Evolutionary conservation across 1,140 invertebrate species (phyloP).

Genomic region (Notospermus geniculatus): DNA sequence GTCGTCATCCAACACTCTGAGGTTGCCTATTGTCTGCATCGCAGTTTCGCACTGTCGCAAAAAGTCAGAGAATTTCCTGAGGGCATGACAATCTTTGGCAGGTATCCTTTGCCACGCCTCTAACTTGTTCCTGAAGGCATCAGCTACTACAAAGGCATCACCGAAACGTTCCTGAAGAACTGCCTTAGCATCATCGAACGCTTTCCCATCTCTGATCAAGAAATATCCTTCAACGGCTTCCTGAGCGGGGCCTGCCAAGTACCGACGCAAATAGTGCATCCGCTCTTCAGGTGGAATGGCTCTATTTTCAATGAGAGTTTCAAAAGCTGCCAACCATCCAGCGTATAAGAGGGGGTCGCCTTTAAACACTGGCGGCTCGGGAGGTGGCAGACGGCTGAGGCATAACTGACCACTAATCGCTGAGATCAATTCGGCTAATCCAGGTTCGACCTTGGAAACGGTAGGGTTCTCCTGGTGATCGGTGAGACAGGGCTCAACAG

Average conservation of each 20-base stretch:
- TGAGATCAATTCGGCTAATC: too few relatives aligned
- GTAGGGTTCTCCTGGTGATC: too few relatives aligned
- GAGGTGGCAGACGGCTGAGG: slow-evolving; percentile 18
- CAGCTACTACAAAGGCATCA: slow-evolving; percentile 16
- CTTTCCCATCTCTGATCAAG: slow-evolving; percentile 10
- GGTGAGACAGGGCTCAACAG: too few relatives aligned
- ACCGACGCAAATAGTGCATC: slow-evolving; percentile 13
- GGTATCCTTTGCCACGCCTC: slow-evolving; percentile 16
- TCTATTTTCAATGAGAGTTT: slow-evolving; percentile 7
- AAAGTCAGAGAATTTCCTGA: slow-evolving; percentile 24
- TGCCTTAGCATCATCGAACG: slow-evolving; percentile 13
- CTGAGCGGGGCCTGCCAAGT: slow-evolving; percentile 12
- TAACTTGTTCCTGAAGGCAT: slow-evolving; percentile 19
- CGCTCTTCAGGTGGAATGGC: not conserved
- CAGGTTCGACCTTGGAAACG: too few relatives aligned
- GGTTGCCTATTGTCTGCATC: too few relatives aligned
- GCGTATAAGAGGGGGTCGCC: slow-evolving; percentile 25
- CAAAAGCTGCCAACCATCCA: slow-evolving; percentile 13
- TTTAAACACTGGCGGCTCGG: slow-evolving; percentile 26
- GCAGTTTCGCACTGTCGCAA: slow-evolving; percentile 16
- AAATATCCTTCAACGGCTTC: slow-evolving; percentile 13
- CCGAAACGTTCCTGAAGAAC: slow-evolving; percentile 17
- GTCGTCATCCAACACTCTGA: too few relatives aligned
- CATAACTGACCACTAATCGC: too few relatives aligned
- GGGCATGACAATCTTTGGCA: slow-evolving; percentile 9